Conservation (phyloP, 2,888 invertebrate genomes). For the Coremacera marginata region DNA sequence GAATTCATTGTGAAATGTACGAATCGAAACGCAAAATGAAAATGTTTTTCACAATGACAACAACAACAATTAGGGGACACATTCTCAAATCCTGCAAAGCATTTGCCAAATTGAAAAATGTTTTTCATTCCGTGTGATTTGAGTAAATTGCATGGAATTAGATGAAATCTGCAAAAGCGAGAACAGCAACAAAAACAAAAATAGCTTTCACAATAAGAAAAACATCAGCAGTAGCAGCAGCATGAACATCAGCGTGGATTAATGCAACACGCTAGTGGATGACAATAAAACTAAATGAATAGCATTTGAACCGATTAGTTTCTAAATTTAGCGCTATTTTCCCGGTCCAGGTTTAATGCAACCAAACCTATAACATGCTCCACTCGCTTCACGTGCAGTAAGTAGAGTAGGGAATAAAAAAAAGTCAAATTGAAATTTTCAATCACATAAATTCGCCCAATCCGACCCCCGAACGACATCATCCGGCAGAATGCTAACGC, state of each 20-base stretch:
- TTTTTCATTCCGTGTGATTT: slow-evolving; percentile 24
- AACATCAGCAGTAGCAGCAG: not conserved
- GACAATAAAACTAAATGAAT: slow-evolving; percentile 11
- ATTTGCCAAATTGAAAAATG: slow-evolving; percentile 37
- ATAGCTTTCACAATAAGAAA: too few relatives aligned
- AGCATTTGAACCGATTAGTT: slow-evolving; percentile 27
- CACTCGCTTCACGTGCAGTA: not conserved
- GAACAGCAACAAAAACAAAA: slow-evolving; percentile 8
- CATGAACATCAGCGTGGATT: not conserved
- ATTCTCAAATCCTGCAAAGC: not conserved
- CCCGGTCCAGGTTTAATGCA: not conserved
- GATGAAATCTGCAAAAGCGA: slow-evolving; percentile 41
- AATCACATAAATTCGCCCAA: slow-evolving; percentile 26
- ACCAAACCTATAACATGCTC: not conserved
- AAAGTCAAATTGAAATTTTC: slow-evolving; percentile 30
- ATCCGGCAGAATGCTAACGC: too few relatives aligned
- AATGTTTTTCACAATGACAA: not conserved
- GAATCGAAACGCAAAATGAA: not conserved
- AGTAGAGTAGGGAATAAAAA: not conserved
- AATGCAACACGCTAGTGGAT: not conserved
- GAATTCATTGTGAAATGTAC: not conserved
- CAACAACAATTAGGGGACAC: not conserved
- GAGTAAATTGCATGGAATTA: slow-evolving; percentile 47
- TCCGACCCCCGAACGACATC: not conserved
- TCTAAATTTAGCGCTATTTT: slow-evolving; percentile 17